These are phyloP conservation scores for Scaptomyza flava DNA, from an alignment of 2,888 invertebrate species.

Conservation along the genomic window DNA sequence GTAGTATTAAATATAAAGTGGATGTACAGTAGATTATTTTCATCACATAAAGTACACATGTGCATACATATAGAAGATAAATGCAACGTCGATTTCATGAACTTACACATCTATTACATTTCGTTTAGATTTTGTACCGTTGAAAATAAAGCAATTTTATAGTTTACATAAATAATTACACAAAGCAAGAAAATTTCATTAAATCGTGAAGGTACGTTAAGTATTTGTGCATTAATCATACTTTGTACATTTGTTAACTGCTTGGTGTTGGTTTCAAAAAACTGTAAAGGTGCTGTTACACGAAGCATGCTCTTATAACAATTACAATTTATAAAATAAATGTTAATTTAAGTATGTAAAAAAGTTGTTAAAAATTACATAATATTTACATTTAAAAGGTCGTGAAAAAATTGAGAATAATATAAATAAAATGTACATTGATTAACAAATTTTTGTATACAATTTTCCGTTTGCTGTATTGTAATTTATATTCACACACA, in stretches of 20 bases:
- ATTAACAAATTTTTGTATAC: conserved; percentile 32
- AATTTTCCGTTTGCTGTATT: conserved; percentile 57
- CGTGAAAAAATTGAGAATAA: conserved; percentile 40
- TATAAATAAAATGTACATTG: conserved; percentile 53
- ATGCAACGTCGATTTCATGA: conserved; percentile 59
- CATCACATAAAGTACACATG: conserved; percentile 62
- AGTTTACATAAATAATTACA: conserved; percentile 54
- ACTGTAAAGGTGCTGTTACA: conserved; percentile 71
- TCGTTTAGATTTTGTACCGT: conserved; percentile 20
- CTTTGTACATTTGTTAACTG: conserved; percentile 42
- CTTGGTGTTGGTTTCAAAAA: conserved; percentile 28
- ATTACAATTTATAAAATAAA: conserved; percentile 32
- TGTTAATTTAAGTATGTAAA: conserved; percentile 36
- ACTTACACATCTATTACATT: conserved; percentile 59
- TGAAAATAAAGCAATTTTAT: conserved; percentile 25
- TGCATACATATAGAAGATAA: conserved; percentile 47
- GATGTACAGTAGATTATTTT: conserved; percentile 59
- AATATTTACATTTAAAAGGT: conserved; percentile 62
- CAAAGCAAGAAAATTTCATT: conserved; percentile 57
- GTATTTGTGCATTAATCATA: conserved; percentile 63
- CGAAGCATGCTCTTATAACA: conserved; percentile 69
- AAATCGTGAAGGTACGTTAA: conserved; percentile 32
- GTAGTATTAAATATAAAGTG: conserved; percentile 43
- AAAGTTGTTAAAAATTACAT: conserved; percentile 36
- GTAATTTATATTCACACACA: conserved; percentile 84